These are phyloP conservation scores for Schizopygopsis malacanthus DNA, from an alignment of 2,797 vertebrate species.

Conservation along the genomic window DNA sequence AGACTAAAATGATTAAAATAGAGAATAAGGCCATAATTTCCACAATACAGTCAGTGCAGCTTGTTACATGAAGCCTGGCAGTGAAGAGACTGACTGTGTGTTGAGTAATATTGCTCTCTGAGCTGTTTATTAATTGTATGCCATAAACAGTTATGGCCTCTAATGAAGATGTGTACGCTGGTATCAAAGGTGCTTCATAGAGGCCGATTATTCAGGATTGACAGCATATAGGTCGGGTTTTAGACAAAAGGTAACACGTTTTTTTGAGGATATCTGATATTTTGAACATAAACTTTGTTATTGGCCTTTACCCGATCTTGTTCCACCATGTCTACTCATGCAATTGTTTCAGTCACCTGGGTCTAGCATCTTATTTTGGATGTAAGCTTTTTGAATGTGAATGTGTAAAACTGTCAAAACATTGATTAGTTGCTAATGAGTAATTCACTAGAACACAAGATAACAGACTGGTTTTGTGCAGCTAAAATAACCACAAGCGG, in stretches of 20 bases:
- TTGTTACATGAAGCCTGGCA: background rate
- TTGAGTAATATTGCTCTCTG: background rate
- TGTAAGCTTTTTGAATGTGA: background rate
- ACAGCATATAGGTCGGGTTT: background rate
- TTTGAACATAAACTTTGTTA: background rate
- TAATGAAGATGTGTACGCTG: background rate
- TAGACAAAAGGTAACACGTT: background rate
- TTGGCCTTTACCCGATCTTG: background rate
- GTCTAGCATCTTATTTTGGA: background rate
- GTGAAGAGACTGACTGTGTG: too few relatives aligned
- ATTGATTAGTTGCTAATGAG: background rate
- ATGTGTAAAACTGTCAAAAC: background rate
- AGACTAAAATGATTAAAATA: constrained; percentile 13
- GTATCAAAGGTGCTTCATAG: constrained; percentile 16
- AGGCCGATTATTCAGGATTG: background rate
- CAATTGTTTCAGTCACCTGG: background rate
- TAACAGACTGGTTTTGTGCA: too few relatives aligned
- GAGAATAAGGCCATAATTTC: constrained; percentile 18
- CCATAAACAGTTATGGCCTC: background rate
- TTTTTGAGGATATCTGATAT: background rate
- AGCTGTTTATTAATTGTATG: background rate
- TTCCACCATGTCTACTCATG: background rate
- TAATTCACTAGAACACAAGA: background rate
- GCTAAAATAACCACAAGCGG: background rate
- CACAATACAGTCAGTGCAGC: background rate